Evolutionary conservation across 2,888 invertebrate genomes (phyloP).

Genomic region (Protophormia terraenovae): DNA sequence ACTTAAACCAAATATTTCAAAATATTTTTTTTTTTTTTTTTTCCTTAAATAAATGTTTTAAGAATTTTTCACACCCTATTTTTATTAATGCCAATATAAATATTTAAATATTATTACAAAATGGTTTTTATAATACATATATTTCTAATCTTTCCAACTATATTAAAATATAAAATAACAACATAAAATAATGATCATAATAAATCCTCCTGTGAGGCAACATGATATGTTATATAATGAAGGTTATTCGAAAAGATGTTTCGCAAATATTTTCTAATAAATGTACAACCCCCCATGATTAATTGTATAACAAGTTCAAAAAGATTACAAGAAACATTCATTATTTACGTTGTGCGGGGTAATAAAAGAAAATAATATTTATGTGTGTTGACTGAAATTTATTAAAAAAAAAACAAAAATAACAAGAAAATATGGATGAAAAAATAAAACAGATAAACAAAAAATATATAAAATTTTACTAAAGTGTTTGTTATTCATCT

Average conservation of each 20-base stretch:
- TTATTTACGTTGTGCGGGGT: neutral
- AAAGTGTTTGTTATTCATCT: neutral
- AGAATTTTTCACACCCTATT: neutral
- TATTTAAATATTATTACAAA: neutral
- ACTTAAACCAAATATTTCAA: too few species aligned
- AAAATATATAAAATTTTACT: neutral
- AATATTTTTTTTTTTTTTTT: too few species aligned
- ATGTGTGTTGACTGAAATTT: neutral
- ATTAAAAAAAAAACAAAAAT: neutral
- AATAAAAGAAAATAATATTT: neutral
- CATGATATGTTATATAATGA: neutral
- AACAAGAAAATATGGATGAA: neutral
- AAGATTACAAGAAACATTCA: neutral
- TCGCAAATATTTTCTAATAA: neutral
- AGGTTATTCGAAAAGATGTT: neutral
- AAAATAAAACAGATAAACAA: neutral
- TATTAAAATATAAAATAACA: neutral
- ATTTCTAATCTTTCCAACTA: neutral
- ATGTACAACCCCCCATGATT: constrained; percentile 15
- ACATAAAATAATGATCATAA: neutral
- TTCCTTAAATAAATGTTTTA: too few species aligned
- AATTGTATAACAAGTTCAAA: neutral
- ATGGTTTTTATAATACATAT: neutral
- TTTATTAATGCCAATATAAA: neutral
- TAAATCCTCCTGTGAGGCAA: constrained; percentile 1